Conservation (phyloP, 2,113 vertebrate species). For the Polypterus senegalus region DNA sequence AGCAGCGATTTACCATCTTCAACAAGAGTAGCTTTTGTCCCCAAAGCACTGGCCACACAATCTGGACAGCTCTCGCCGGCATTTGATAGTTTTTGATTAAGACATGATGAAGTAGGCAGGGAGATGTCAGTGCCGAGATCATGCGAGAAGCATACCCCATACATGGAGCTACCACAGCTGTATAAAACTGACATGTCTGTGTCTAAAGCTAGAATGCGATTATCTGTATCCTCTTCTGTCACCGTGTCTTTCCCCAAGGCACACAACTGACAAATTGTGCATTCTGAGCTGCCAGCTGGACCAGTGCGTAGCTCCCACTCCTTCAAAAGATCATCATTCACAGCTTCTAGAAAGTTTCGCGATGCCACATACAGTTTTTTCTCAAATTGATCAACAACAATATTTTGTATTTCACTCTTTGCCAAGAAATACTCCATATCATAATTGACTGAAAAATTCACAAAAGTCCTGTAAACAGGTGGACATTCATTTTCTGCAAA, state of each 20-base stretch:
- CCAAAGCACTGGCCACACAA: constrained; percentile 77
- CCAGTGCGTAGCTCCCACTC: constrained; percentile 58
- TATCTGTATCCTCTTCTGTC: constrained; percentile 56
- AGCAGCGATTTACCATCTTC: constrained; percentile 54
- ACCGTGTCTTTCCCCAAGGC: constrained; percentile 29
- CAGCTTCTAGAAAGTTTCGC: constrained; percentile 68
- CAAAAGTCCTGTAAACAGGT: constrained; percentile 35
- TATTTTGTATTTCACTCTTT: constrained; percentile 56
- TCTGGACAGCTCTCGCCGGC: constrained; percentile 58
- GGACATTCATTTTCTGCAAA: constrained; percentile 44
- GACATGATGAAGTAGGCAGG: constrained; percentile 52
- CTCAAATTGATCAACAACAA: constrained; percentile 46
- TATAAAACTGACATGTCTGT: constrained; percentile 63
- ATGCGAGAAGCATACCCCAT: constrained; percentile 74
- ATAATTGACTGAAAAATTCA: constrained; percentile 66
- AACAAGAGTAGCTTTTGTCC: constrained; percentile 68
- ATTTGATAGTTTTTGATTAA: constrained; percentile 56
- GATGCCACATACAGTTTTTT: constrained; percentile 62
- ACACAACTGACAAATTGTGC: constrained; percentile 61
- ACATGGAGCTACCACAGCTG: constrained; percentile 67
- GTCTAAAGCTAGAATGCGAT: constrained; percentile 65
- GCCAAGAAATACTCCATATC: constrained; percentile 56
- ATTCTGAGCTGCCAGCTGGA: constrained; percentile 57
- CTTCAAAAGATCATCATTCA: constrained; percentile 49
- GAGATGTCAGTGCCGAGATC: constrained; percentile 35